Conservation (phyloP, 2,113 vertebrate genomes). For the Pollachius pollachius region DNA sequence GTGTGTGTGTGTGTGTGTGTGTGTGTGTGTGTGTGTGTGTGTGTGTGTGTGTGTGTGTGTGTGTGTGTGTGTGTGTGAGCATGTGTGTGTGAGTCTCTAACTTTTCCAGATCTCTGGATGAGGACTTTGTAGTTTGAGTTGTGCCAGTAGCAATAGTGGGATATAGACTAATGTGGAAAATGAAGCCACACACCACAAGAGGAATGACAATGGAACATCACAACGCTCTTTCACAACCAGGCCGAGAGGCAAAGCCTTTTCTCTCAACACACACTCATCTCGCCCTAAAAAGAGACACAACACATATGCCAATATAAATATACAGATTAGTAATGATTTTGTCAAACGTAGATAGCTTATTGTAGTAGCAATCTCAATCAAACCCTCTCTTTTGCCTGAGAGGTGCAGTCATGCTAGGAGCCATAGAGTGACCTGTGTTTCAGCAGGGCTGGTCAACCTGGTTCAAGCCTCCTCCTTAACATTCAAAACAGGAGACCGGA, state of each 20-base stretch:
- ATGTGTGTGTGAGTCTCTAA: conserved; percentile 70
- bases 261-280: conserved; percentile 39
- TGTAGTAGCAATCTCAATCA: too few relatives aligned
- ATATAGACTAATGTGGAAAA: conserved; percentile 75
- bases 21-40: conserved; percentile 63
- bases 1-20: conserved; percentile 60
- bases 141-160: conserved; percentile 74
- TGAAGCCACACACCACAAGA: conserved; percentile 71
- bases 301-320: conserved; percentile 38
- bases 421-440: too few relatives aligned
- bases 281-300: conserved; percentile 24
- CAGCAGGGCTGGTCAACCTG: too few relatives aligned
- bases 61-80: conserved; percentile 67
- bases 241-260: conserved; percentile 37
- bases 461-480: too few relatives aligned
- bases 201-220: conserved; percentile 63
- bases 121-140: conserved; percentile 31
- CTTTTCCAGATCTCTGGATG: conserved; percentile 78
- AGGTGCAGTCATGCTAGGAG: too few relatives aligned
- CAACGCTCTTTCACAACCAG: conserved; percentile 37
- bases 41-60: conserved; percentile 58
- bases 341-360: too few relatives aligned
- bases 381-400: too few relatives aligned
- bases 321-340: neutral
- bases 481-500: too few relatives aligned